Conservation (phyloP, 2,113 vertebrate species). For the Dromaius novaehollandiae region DNA sequence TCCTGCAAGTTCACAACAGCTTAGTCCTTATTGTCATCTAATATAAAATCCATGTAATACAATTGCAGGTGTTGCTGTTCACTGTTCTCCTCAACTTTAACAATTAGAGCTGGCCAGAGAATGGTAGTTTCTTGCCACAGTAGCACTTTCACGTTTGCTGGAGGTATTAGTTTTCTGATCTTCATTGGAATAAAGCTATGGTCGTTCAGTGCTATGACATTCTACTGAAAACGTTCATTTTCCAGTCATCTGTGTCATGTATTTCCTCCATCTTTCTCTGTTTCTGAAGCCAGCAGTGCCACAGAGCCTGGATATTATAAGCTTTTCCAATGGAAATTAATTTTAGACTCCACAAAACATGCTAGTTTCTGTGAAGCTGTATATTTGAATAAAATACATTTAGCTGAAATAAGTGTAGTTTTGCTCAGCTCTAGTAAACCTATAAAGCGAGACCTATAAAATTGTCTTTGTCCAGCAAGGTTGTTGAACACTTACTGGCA, state of each 20-base stretch:
- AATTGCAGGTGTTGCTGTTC: background rate
- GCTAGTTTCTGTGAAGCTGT: background rate
- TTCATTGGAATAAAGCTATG: background rate
- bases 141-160: background rate
- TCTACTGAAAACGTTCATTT: background rate
- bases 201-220: background rate
- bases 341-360: background rate
- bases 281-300: background rate
- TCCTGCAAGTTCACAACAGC: background rate
- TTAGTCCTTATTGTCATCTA: background rate
- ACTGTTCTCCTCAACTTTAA: background rate
- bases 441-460: background rate
- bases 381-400: background rate
- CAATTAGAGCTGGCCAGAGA: background rate
- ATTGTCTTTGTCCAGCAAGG: background rate
- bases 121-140: background rate
- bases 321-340: background rate
- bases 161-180: background rate
- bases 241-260: background rate
- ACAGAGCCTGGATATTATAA: background rate
- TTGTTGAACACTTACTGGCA: background rate
- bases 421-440: background rate
- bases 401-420: background rate
- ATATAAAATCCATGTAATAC: background rate
- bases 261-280: background rate